phyloP scores from a whole-genome alignment of 2,113 vertebrate genomes.

The Centrocercus urophasianus region DNA sequence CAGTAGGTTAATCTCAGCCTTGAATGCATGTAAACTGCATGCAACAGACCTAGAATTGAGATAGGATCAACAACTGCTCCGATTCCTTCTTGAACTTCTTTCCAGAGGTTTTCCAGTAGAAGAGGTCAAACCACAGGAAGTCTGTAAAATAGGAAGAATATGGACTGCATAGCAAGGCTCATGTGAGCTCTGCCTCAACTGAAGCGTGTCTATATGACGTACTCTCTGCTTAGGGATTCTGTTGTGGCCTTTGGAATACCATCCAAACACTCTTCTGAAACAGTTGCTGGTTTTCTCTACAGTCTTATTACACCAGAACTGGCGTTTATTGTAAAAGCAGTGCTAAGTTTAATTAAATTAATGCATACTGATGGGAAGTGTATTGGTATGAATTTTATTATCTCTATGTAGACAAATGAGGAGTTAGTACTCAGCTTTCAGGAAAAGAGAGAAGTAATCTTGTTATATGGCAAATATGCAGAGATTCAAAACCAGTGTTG shows the following conservation, averaged over 20 bases:
- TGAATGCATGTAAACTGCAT: neutral
- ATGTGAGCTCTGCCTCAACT: neutral
- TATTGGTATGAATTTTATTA: neutral
- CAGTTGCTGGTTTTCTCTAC: neutral
- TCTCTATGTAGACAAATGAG: neutral
- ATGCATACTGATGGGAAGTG: neutral
- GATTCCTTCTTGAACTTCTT: neutral
- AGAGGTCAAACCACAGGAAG: neutral
- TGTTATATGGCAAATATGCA: neutral
- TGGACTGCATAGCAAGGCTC: neutral
- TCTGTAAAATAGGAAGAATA: neutral
- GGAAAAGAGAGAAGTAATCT: neutral
- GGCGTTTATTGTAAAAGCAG: neutral
- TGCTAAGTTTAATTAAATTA: neutral
- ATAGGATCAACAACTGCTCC: neutral
- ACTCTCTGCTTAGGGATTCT: neutral
- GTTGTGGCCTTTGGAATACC: neutral
- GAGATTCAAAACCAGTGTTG: neutral
- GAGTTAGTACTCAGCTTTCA: neutral
- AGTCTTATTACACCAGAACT: neutral
- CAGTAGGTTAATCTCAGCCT: neutral
- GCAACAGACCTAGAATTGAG: neutral
- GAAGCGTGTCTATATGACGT: neutral
- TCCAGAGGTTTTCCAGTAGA: neutral
- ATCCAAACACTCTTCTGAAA: neutral